A percentile compares a stretch with the other conserved stretches of the same genome.
Evolutionary conservation across 1,140 invertebrate genomes (phyloP).

Genomic region (Trinorchestia longiramus): DNA sequence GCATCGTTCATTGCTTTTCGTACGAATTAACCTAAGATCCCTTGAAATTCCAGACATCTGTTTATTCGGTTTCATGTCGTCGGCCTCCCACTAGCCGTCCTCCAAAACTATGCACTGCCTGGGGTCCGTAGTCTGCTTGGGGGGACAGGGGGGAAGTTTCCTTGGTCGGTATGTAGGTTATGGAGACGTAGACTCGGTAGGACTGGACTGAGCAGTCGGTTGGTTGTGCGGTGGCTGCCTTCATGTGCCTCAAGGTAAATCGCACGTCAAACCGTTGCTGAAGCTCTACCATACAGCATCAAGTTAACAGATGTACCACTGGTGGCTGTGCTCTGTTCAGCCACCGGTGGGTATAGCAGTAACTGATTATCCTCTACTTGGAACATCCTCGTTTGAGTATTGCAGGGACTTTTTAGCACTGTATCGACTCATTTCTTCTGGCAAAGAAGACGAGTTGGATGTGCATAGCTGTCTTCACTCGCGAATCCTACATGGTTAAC

Average conservation of each 20-base stretch:
- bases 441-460: neutral
- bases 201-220: neutral
- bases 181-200: neutral
- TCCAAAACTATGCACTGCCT: neutral
- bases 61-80: neutral
- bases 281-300: neutral
- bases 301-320: neutral
- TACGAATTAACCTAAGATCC: neutral
- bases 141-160: neutral
- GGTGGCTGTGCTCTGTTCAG: neutral
- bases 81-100: neutral
- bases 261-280: neutral
- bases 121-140: neutral
- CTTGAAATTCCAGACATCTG: neutral
- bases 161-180: constrained; percentile 52
- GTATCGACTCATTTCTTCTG: neutral
- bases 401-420: neutral
- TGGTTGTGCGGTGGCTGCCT: neutral
- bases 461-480: too few species aligned
- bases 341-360: neutral
- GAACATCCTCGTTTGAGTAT: too few species aligned
- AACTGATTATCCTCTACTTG: neutral
- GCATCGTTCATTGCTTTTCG: neutral
- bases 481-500: too few species aligned
- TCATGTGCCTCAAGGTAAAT: constrained; percentile 7